A percentile compares a stretch with the other conserved stretches of the same genome.
phyloP scores from a whole-genome alignment of 2,888 invertebrate species.

The Ditula angustiorana region DNA sequence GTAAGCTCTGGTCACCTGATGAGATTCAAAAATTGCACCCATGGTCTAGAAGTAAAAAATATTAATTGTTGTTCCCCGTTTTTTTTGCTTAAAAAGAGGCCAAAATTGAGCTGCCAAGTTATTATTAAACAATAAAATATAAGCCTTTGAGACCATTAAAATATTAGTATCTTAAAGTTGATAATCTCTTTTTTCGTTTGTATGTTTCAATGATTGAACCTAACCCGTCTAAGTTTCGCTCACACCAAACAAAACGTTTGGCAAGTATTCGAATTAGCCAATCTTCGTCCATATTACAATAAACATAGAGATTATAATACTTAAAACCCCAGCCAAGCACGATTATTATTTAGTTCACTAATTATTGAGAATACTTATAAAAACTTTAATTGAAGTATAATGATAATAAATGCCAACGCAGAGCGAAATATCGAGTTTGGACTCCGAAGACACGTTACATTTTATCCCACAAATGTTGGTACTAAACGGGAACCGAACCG shows the following conservation, averaged over 20 bases:
- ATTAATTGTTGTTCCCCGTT: slow-evolving; percentile 14
- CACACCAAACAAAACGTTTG: slow-evolving; percentile 72
- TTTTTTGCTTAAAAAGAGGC: slow-evolving; percentile 11
- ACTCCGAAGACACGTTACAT: no score
- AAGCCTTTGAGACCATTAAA: neutral
- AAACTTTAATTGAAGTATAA: no score
- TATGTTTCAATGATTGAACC: neutral
- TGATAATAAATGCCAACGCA: no score
- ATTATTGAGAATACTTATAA: slow-evolving; percentile 24
- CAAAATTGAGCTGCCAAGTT: slow-evolving; percentile 5
- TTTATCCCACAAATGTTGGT: no score
- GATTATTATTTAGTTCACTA: slow-evolving; percentile 50
- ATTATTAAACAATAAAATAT: neutral
- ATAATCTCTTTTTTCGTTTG: neutral
- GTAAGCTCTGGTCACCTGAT: no score
- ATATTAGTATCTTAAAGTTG: no score
- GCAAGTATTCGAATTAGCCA: slow-evolving; percentile 59
- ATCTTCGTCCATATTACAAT: slow-evolving; percentile 41
- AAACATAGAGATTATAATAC: slow-evolving; percentile 35
- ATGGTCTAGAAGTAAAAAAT: no score
- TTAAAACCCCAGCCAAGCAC: slow-evolving; percentile 68
- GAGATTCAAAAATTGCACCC: no score
- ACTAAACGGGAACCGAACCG: no score
- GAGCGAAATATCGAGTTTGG: no score
- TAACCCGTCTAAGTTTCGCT: slow-evolving; percentile 53